phyloP scores from a whole-genome alignment of 2,797 vertebrate species.

The Microctenopoma steveboyesi region DNA sequence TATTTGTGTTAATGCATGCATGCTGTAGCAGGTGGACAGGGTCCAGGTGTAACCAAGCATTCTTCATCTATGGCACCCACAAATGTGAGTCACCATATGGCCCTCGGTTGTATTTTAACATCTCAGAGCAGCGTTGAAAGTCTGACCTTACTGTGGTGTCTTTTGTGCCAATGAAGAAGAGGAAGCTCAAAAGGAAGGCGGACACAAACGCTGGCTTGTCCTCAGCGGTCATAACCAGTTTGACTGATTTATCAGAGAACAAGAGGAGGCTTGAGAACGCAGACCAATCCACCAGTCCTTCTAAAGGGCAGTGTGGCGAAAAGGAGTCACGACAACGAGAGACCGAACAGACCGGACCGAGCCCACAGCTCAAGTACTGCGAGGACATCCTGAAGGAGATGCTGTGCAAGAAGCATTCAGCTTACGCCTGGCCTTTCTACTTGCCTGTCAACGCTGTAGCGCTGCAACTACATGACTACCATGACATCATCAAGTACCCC shows the following conservation, averaged over 20 bases:
- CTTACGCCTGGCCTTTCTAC: conserved; percentile 98
- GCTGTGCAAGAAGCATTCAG: conserved; percentile 92
- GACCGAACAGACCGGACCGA: conserved; percentile 82
- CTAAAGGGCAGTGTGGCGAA: conserved; percentile 85
- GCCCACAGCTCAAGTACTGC: conserved; percentile 90
- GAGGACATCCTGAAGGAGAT: conserved; percentile 92
- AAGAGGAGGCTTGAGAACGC: conserved; percentile 85
- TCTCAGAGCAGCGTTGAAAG: neutral
- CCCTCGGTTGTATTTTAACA: neutral
- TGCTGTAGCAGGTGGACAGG: conserved; percentile 35
- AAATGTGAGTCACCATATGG: conserved; percentile 84
- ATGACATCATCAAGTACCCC: conserved; percentile 96
- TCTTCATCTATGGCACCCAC: conserved; percentile 80
- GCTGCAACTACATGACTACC: conserved; percentile 94
- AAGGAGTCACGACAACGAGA: conserved; percentile 80
- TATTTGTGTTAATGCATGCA: neutral
- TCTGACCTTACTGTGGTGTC: neutral
- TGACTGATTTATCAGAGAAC: conserved; percentile 82
- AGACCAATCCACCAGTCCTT: conserved; percentile 83
- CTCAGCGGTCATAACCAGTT: conserved; percentile 82
- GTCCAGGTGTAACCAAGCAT: conserved; percentile 26
- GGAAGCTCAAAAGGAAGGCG: conserved; percentile 90
- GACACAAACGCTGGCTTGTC: conserved; percentile 86
- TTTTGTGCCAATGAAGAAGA: conserved; percentile 80
- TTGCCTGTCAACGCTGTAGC: conserved; percentile 92